Percentiles rank a stretch among this genome's conserved stretches.
Conservation (phyloP, 2,113 vertebrate genomes). For the Ramphastos sulfuratus region DNA sequence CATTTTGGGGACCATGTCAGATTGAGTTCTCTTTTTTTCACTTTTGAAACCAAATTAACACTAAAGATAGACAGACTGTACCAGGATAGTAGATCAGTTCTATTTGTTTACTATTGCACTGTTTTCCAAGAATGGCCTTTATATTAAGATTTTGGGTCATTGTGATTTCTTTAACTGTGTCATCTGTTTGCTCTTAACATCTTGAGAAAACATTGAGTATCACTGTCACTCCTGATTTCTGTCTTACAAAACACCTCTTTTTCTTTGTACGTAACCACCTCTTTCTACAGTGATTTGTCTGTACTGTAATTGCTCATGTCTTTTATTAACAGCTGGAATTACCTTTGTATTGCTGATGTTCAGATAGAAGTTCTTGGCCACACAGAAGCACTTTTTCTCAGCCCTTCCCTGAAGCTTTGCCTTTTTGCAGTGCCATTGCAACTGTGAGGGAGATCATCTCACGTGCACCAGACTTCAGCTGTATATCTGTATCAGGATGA, state of each 20-base stretch:
- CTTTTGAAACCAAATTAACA: neutral
- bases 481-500: neutral
- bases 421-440: neutral
- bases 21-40: neutral
- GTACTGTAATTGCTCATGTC: neutral
- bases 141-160: neutral
- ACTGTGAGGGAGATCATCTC: neutral
- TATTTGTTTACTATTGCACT: neutral
- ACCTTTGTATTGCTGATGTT: neutral
- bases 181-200: neutral
- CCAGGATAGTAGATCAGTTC: neutral
- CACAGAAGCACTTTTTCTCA: rapidly evolving
- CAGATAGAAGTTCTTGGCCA: neutral
- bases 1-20: neutral
- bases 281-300: neutral
- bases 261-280: neutral
- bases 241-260: neutral
- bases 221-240: neutral
- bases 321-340: neutral
- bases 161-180: neutral
- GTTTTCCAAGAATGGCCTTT: neutral
- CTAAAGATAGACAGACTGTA: neutral
- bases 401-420: neutral
- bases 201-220: neutral
- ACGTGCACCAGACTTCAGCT: neutral